These are phyloP conservation scores for Lymantria dispar DNA, from an alignment of 2,888 invertebrate species.

Conservation along the genomic window DNA sequence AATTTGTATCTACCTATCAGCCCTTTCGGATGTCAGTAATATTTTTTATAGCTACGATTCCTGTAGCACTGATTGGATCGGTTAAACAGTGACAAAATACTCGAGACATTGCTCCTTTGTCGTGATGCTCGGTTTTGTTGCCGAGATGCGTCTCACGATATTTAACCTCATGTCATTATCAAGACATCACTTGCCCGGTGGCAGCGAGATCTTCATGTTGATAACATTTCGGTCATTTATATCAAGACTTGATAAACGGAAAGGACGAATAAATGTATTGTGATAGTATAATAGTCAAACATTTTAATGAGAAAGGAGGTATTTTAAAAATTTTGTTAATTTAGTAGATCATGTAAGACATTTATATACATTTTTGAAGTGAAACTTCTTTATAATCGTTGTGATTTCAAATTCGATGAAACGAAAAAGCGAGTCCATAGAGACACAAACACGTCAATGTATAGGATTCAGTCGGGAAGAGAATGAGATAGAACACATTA, in stretches of 20 bases:
- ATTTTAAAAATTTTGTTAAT: not conserved
- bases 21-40: slow-evolving; percentile 55
- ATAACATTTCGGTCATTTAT: slow-evolving; percentile 72
- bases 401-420: too few relatives aligned
- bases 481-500: too few relatives aligned
- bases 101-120: slow-evolving; percentile 69
- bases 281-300: slow-evolving; percentile 30
- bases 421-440: too few relatives aligned
- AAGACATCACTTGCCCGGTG: slow-evolving; percentile 81
- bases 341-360: too few relatives aligned
- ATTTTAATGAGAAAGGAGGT: slow-evolving; percentile 29
- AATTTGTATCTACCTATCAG: slow-evolving; percentile 67
- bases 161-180: slow-evolving; percentile 77
- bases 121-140: slow-evolving; percentile 60
- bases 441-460: too few relatives aligned
- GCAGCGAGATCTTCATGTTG: slow-evolving; percentile 63
- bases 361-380: not conserved
- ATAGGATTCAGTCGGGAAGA: too few relatives aligned
- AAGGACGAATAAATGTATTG: slow-evolving; percentile 36
- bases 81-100: slow-evolving; percentile 81
- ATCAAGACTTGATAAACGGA: slow-evolving; percentile 53
- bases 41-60: slow-evolving; percentile 59
- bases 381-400: too few relatives aligned
- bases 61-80: slow-evolving; percentile 70
- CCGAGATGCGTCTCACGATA: slow-evolving; percentile 74